Evolutionary conservation across 2,888 invertebrate species (phyloP), one percentile per base, ranked within the genome.

Genomic region (Drosophila pegasa): DNA sequence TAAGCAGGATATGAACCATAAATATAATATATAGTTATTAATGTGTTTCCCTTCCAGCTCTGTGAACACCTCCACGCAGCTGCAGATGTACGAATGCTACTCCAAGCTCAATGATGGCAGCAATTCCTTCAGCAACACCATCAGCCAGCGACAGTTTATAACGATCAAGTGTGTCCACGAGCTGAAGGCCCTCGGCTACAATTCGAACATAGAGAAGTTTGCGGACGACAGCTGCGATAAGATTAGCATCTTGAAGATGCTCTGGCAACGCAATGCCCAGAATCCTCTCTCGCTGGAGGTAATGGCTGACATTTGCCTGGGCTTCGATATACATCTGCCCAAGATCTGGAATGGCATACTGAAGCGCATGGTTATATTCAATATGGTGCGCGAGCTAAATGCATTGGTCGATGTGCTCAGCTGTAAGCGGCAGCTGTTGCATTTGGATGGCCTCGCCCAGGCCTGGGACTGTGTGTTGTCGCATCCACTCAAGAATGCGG

Each of bases 281-380:
- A 92, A 90, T 77, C 76, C 86, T 0, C 82, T 90, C 12, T 91
- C 91, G 4, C 70, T 92, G 37, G 89, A 90, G 77, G 90, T 91
- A 3, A 90, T 92, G 74, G 88, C 90, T 0, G 88, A 91, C 58
- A 92, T 92, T 63, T 92, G 92, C 40, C 69, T 92, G 3, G 92
- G 92, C 14, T 92, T 90, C 55, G 85, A 92, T 58, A 91, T 92
- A 57, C 88, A 89, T 54, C 69, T 90, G 22, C 82, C 92, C 0
- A 90, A 91, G 73, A 91, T 92, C 45, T 92, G 92, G 92, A 92
- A 92, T 73, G 91, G 92, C 14, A 89, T 92, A 35, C 79, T 92
- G 3, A 91, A 91, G 55, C 92, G 92, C 63, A 92, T 92, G 92
- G 89, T 91, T 8, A 87, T 89, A 63, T 87, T 91, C 3, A 90